Base-by-base conservation (phyloP, 2,797 vertebrate species). In the Amphiprion clarkii region DNA sequence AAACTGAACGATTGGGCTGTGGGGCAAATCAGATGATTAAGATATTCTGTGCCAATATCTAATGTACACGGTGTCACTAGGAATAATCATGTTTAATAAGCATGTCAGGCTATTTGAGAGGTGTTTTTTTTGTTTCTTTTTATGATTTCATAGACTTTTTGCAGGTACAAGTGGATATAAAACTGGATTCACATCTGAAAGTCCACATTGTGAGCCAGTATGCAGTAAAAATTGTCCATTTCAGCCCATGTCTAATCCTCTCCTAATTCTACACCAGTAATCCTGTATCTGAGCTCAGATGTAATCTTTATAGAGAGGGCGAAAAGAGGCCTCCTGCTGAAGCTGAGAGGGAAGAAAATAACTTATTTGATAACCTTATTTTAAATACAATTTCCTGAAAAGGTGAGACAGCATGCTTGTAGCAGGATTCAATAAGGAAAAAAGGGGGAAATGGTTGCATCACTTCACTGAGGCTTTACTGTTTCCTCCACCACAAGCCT, bases 331-430 rank as follows among this genome's bases (percentile, higher is more conserved):
- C 68, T 78, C 19, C 52, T 70, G 9, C 29, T 40, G 63, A 70
- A 16, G 19, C 42, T 44, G 23, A 61, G 46, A 51, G 7, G 23
- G n/a, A 23, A 53, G 60, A 70, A 54, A 62, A 14, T 11, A 14
- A 56, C 21, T 57, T 76, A 70, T 83, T 76, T 76, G 48, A 71
- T 71, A 72, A 77, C 51, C 68, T 57, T 60, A 33, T 65, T 77
- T 36, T 54, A 74, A 77, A 86, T 76, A 68, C 61, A 77, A 75
- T 90, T 89, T 86, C 54, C 61, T 36, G 14, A 76, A 71, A 66
- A 54, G 31, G 58, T 64, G 21, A 6, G 13, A 39, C 77, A 65
- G 51, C 5, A 36, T 78, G 55, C 75, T 58, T 80, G 66, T 51
- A 49, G 46, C 44, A 65, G 54, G 27, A 40, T 52, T 68, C 68